phyloP scores from a whole-genome alignment of 2,113 vertebrate genomes.

The Misgurnus mizolepis region DNA sequence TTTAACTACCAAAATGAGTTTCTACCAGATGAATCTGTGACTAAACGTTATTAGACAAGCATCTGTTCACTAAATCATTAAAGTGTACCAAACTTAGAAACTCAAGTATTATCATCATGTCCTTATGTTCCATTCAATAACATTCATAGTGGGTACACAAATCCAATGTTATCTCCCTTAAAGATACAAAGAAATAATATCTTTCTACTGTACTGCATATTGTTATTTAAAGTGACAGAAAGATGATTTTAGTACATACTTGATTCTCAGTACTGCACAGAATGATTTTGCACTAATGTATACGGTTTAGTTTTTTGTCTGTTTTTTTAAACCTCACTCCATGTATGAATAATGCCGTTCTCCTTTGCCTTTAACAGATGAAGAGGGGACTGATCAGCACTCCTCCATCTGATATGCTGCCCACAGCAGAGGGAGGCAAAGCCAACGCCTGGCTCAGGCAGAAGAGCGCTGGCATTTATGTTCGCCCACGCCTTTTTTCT shows the following conservation, averaged over 20 bases:
- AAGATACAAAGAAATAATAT: no score
- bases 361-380: constrained; percentile 75
- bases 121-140: no score
- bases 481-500: constrained; percentile 87
- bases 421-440: constrained; percentile 92
- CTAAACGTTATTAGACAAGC: no score
- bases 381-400: constrained; percentile 98
- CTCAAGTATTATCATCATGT: no score
- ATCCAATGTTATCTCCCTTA: no score
- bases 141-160: no score
- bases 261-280: neutral
- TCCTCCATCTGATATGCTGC: constrained; percentile 97
- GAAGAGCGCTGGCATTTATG: constrained; percentile 94
- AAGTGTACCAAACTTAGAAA: no score
- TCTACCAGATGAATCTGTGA: no score
- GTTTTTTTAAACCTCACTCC: neutral
- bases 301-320: no score
- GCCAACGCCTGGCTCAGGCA: constrained; percentile 95
- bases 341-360: neutral
- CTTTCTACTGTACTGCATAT: neutral
- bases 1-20: neutral
- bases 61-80: no score
- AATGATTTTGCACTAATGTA: neutral
- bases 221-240: neutral
- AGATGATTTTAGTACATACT: neutral